Conservation (phyloP, 1,140 invertebrate species). For the Yoshiicerus persimilis region DNA sequence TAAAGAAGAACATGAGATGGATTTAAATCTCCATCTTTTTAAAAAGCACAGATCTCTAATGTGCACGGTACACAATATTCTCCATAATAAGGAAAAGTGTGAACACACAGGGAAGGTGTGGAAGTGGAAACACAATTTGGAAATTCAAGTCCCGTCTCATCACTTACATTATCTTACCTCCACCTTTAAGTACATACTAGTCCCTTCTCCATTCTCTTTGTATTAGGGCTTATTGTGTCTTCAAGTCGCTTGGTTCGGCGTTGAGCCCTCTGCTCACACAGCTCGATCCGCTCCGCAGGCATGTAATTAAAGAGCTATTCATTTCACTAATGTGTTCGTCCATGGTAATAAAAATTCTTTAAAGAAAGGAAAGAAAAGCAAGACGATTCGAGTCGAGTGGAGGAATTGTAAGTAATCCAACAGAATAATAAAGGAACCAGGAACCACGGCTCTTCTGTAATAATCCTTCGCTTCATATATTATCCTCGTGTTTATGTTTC, state of each 20-base stretch:
- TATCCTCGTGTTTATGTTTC: conserved; percentile 20
- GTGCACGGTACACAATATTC: background rate
- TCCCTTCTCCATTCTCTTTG: background rate
- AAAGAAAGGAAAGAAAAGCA: conserved; percentile 24
- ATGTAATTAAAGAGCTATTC: conserved; percentile 44
- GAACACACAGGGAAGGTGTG: background rate
- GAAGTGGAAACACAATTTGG: background rate
- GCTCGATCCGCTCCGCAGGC: conserved; percentile 6
- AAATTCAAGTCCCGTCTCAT: conserved; percentile 8
- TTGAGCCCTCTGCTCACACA: background rate
- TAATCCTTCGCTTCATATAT: conserved; percentile 14
- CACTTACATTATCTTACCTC: background rate
- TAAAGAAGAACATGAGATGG: background rate
- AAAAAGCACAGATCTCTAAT: background rate
- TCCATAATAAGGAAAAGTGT: background rate
- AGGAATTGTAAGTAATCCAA: conserved; percentile 25
- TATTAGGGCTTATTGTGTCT: background rate
- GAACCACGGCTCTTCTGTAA: conserved; percentile 18
- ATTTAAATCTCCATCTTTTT: background rate
- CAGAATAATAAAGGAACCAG: conserved; percentile 20
- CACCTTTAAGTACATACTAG: background rate
- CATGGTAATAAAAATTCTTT: conserved; percentile 44
- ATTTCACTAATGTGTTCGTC: conserved; percentile 39
- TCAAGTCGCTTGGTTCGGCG: background rate
- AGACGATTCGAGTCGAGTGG: background rate